Base-by-base conservation (phyloP, 1,140 invertebrate species). In the Cyclargus thomasi region DNA sequence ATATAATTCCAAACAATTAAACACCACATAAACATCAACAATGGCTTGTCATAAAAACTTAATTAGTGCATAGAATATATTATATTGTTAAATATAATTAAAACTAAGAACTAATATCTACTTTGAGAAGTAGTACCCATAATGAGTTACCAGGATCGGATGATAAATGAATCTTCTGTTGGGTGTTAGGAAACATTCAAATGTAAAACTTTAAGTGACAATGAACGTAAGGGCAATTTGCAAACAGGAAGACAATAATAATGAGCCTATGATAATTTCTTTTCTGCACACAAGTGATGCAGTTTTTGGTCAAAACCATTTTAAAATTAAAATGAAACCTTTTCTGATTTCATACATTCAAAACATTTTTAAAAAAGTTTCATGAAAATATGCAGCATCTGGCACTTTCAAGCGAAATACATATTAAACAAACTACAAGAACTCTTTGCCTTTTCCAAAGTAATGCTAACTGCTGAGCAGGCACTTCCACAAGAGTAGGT, bases 31-130 rank as follows among this genome's bases (percentile, higher is more conserved):
- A 78, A 79, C 77, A 78, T 79, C 73, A 80, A 83, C 78, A 80
- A 79, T 76, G 70, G 74, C 70, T 82, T 79, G 80, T 82, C 81
- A 84, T 82, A 82, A 71, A 81, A 86, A 85, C 81, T 84, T 84
- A 85, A 82, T 83, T 80, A 84, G 74, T 85, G 78, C 75, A 80
- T 75, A 75, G 39, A 47, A 47, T 75, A 76, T 76, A 77, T 73
- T 74, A 78, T 74, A 73, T 77, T 80, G 79, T 82, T 78, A 81
- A 83, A 76, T 72, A 80, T 67, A 62, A 53, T 79, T 84, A 81
- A 78, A 78, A 81, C 73, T 83, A 82, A 75, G 63, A 73, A 78
- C 72, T 67, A 74, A 74, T 68, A 71, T 79, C 78, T 62, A 74
- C 74, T 53, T 66, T 36, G 69, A 39, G 62, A 53, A 66, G 57